phyloP scores from a whole-genome alignment of 2,888 invertebrate species.

The Nephrotoma appendiculata region DNA sequence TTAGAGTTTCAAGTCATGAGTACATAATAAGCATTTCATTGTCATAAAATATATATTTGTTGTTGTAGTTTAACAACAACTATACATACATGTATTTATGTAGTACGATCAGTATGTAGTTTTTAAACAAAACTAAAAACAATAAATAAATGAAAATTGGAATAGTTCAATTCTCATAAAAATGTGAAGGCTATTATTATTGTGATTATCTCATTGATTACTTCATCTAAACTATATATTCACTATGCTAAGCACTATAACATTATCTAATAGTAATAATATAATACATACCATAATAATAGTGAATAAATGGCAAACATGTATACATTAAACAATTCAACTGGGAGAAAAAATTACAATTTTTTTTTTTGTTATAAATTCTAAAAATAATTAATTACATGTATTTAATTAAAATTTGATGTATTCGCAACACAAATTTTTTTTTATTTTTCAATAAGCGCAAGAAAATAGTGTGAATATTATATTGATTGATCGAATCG shows the following conservation, averaged over 20 bases:
- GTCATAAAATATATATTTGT: neutral
- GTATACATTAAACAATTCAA: neutral
- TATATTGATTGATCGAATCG: neutral
- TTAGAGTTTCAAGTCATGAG: neutral
- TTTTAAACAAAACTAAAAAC: neutral
- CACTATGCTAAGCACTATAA: neutral
- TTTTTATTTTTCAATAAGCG: neutral
- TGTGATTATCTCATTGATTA: neutral
- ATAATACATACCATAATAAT: neutral
- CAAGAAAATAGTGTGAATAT: neutral
- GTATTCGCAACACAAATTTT: neutral
- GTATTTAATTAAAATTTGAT: neutral
- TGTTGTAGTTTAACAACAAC: neutral
- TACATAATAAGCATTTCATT: neutral
- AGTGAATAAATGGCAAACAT: neutral
- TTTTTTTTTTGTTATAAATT: neutral
- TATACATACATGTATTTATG: neutral
- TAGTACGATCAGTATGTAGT: neutral
- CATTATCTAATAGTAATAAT: neutral
- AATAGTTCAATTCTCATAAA: neutral
- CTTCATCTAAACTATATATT: neutral
- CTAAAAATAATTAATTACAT: neutral
- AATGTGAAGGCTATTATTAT: neutral
- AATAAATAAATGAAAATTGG: neutral
- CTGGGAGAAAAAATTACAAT: neutral